Evolutionary conservation across 2,113 vertebrate species (phyloP).

Genomic region (Pholis gunnellus): DNA sequence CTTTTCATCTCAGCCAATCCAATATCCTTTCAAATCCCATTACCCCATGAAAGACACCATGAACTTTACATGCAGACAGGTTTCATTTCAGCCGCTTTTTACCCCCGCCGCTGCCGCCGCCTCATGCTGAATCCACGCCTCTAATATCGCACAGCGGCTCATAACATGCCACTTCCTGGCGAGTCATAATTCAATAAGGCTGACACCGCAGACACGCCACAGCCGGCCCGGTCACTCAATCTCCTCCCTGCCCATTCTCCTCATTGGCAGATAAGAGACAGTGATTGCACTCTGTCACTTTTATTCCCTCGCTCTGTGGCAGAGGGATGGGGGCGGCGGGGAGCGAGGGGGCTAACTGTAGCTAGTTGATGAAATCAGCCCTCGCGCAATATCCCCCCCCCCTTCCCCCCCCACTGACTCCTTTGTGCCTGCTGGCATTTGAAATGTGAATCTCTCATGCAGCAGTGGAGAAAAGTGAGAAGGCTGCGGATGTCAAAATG

Average conservation of each 20-base stretch:
- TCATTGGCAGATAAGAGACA: conserved; percentile 79
- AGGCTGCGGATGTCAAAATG: conserved; percentile 39
- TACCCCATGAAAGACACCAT: conserved; percentile 52
- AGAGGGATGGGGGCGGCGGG: conserved; percentile 55
- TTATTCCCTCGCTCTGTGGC: conserved; percentile 65
- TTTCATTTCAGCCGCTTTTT: conserved; percentile 59
- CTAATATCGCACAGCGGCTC: conserved; percentile 45
- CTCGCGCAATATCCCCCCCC: conserved; percentile 41
- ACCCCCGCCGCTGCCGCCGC: conserved; percentile 23
- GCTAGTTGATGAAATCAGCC: conserved; percentile 69
- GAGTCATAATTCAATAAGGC: conserved; percentile 78
- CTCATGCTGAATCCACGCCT: conserved; percentile 7
- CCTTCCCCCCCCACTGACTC: not conserved
- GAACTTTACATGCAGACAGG: conserved; percentile 66
- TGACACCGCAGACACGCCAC: conserved; percentile 59
- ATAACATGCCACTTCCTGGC: conserved; percentile 66
- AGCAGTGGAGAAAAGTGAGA: conserved; percentile 41
- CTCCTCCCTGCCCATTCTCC: conserved; percentile 59
- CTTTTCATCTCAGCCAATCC: conserved; percentile 42
- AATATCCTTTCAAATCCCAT: conserved; percentile 61
- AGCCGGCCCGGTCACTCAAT: conserved; percentile 70
- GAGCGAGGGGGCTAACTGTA: conserved; percentile 31
- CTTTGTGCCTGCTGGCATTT: conserved; percentile 68
- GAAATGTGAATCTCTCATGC: conserved; percentile 59
- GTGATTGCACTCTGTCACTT: conserved; percentile 78